Evolutionary conservation across 2,113 vertebrate genomes (phyloP), one percentile per base, ranked within the genome.

Genomic region (Syngnathus floridae): DNA sequence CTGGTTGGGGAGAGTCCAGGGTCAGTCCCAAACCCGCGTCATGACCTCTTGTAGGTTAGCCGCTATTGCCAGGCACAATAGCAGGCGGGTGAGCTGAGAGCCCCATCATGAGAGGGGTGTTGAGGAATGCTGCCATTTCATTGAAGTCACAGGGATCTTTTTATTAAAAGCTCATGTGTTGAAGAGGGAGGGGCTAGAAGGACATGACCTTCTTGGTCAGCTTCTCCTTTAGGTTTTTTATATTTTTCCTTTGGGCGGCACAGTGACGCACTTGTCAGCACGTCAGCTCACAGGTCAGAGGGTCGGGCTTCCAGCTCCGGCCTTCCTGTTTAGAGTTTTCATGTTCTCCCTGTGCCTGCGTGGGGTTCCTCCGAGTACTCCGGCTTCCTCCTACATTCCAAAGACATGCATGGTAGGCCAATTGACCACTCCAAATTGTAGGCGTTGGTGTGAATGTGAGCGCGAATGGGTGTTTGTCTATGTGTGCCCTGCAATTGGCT

Each of bases 121-220:
- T 71, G 64, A 80, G 79, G 81, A 88, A 88, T 82, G 73, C 67
- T 35, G 51, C 16, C 36, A 38, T 76, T 76, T 67, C 73, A 78
- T 72, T 65, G 80, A 80, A 82, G 81, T 75, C 52, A 40, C 46
- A 37, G 65, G 48, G 66, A 61, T 52, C 49, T 40, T 78, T 51
- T 73, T 62, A 83, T 82, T 69, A 79, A 82, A 81, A 70, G 67
- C 67, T 69, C 46, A 70, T 71, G 56, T 77, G 67, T 73, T 36
- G 8, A n/a, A 67, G 43, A 71, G 68, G 65, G 67, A 72, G 60
- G 26, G 62, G 67, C 19, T 40, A 64, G 46, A 62, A 73, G 64
- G 21, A 40, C 52, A 68, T 62, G 76, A 80, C 73, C 62, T 63
- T 73, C 70, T 62, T 62, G 66, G 76, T 72, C 61, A 62, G 37